phyloP scores from a whole-genome alignment of 2,113 vertebrate genomes.

The Mesitornis unicolor region DNA sequence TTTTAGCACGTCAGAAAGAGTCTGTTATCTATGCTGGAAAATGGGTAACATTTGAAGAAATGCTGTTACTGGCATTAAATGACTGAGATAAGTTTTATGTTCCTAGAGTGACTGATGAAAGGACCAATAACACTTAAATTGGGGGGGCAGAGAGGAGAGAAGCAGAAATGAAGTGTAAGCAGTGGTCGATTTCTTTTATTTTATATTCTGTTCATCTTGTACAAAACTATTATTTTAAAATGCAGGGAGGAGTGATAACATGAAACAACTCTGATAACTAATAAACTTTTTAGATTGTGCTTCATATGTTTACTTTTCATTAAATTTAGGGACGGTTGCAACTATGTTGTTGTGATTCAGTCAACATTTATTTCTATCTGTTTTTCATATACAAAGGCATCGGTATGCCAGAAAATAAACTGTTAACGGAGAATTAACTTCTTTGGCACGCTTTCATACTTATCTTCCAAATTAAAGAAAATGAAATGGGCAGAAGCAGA shows the following conservation, averaged over 20 bases:
- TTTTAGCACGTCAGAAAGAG: background rate
- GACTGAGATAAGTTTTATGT: background rate
- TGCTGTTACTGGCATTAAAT: slow-evolving; percentile 5
- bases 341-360: slow-evolving; percentile 68
- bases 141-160: background rate
- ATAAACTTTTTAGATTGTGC: slow-evolving; percentile 69
- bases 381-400: slow-evolving; percentile 80
- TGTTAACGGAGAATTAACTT: slow-evolving; percentile 86
- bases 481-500: slow-evolving; percentile 86
- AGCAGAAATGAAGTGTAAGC: background rate
- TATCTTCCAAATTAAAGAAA: slow-evolving; percentile 86
- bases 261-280: slow-evolving; percentile 56
- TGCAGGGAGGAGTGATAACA: background rate
- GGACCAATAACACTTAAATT: background rate
- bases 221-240: slow-evolving; percentile 53
- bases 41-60: background rate
- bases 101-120: background rate
- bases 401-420: slow-evolving; percentile 81
- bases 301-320: slow-evolving; percentile 79
- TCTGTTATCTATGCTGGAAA: background rate
- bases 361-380: slow-evolving; percentile 79
- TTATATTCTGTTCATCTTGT: background rate
- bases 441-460: slow-evolving; percentile 81
- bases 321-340: slow-evolving; percentile 62
- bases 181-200: background rate